These are phyloP conservation scores for Furnarius figulus DNA, from an alignment of 2,113 vertebrate species.

Conservation along the genomic window DNA sequence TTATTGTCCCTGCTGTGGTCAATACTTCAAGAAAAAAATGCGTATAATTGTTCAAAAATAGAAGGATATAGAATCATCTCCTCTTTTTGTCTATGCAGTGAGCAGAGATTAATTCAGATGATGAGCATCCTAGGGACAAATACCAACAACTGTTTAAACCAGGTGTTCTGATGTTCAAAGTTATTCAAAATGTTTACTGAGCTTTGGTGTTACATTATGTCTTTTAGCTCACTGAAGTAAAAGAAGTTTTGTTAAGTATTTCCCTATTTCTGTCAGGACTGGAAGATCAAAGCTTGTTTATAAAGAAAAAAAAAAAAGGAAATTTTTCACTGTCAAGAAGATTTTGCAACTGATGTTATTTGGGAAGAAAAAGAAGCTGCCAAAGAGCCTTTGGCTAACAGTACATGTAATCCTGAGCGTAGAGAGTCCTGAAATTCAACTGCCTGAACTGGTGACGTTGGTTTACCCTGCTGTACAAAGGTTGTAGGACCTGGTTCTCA, in stretches of 20 bases:
- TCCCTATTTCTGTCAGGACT: background rate
- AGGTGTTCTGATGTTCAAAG: slow-evolving; percentile 46
- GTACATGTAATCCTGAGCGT: background rate
- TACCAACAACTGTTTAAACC: slow-evolving; percentile 16
- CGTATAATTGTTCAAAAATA: background rate
- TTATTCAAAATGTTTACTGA: slow-evolving; percentile 22
- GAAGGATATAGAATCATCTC: background rate
- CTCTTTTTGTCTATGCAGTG: background rate
- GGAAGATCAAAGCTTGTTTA: slow-evolving; percentile 23
- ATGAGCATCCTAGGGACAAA: background rate
- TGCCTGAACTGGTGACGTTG: background rate
- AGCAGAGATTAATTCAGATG: background rate
- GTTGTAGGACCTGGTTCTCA: background rate
- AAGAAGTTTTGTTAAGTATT: slow-evolving; percentile 22
- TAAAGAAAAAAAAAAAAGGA: background rate
- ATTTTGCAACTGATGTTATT: background rate
- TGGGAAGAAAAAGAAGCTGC: background rate
- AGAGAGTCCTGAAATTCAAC: background rate
- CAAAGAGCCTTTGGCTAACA: background rate
- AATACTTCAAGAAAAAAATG: background rate
- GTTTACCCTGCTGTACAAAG: background rate
- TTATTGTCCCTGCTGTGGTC: fast-evolving
- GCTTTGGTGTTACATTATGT: background rate
- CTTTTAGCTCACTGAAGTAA: background rate
- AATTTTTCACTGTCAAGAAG: background rate